These are phyloP conservation scores for Myotis pilosus DNA, from an alignment of 2,797 vertebrate species.

Conservation along the genomic window DNA sequence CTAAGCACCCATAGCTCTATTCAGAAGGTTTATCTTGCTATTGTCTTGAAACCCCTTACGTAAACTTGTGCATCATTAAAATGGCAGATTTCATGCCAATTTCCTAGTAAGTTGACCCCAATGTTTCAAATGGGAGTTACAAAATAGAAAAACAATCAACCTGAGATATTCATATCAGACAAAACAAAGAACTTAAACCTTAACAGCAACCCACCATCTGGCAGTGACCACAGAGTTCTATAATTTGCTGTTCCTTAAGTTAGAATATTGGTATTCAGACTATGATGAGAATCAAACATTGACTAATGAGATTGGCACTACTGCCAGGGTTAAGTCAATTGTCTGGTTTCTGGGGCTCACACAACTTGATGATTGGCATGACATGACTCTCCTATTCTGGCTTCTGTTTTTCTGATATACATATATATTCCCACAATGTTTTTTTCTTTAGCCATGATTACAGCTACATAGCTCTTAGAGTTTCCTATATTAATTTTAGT, in stretches of 20 bases:
- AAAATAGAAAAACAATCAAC: not conserved
- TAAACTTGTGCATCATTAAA: not conserved
- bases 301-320: rapidly evolving
- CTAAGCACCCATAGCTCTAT: not conserved
- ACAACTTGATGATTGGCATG: not conserved
- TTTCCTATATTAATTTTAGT: not conserved
- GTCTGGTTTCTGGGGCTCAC: not conserved
- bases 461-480: not conserved
- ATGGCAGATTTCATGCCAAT: not conserved
- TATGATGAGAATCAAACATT: not conserved
- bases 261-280: not conserved
- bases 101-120: not conserved
- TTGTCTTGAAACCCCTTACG: not conserved
- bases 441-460: not conserved
- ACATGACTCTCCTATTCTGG: rapidly evolving
- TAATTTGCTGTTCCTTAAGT: not conserved
- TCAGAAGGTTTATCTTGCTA: not conserved
- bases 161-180: not conserved
- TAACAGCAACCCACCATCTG: not conserved
- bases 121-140: not conserved
- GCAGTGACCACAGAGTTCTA: not conserved
- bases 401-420: not conserved
- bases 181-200: not conserved
- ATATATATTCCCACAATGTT: not conserved
- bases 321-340: not conserved